A percentile compares a stretch with the other conserved stretches of the same genome.
These are phyloP conservation scores for Parochlus steinenii DNA, from an alignment of 2,888 invertebrate species.

Conservation along the genomic window DNA sequence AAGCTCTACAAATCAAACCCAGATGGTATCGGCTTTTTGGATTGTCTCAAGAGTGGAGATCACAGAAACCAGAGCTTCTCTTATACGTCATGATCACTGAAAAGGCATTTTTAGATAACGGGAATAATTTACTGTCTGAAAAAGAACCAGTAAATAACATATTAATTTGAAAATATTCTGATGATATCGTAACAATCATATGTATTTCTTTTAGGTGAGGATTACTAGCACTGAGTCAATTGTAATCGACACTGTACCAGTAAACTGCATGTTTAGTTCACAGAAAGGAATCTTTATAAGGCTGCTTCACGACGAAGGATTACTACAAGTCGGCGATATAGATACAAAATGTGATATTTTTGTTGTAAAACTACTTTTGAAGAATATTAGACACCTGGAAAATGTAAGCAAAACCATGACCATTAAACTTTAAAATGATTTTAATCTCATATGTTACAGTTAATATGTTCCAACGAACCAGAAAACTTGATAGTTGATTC, in stretches of 20 bases:
- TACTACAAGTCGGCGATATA: conserved; percentile 26
- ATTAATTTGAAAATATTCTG: background rate
- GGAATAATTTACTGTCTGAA: conserved; percentile 4
- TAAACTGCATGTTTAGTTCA: conserved; percentile 24
- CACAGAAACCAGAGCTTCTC: conserved; percentile 42
- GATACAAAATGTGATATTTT: conserved; percentile 24
- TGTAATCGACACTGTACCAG: conserved; percentile 13
- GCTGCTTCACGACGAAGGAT: conserved; percentile 23
- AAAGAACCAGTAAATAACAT: conserved; percentile 15
- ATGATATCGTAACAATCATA: background rate
- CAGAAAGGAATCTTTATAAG: conserved; percentile 26
- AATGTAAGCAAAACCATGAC: conserved; percentile 11
- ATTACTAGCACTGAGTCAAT: conserved; percentile 7
- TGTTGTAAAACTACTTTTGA: conserved; percentile 22
- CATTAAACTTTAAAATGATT: background rate
- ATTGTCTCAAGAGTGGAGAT: conserved; percentile 37
- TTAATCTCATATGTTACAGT: too few relatives aligned
- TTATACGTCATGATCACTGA: conserved; percentile 43
- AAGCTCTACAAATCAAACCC: conserved; percentile 33
- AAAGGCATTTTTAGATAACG: conserved; percentile 21
- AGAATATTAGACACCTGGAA: conserved; percentile 20
- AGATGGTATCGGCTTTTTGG: conserved; percentile 47
- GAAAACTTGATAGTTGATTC: too few relatives aligned
- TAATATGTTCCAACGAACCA: too few relatives aligned
- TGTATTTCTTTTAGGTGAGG: background rate